Percentiles rank a stretch among this genome's conserved stretches.
phyloP scores from a whole-genome alignment of 2,113 vertebrate genomes.

The Mionectes macconnelli region DNA sequence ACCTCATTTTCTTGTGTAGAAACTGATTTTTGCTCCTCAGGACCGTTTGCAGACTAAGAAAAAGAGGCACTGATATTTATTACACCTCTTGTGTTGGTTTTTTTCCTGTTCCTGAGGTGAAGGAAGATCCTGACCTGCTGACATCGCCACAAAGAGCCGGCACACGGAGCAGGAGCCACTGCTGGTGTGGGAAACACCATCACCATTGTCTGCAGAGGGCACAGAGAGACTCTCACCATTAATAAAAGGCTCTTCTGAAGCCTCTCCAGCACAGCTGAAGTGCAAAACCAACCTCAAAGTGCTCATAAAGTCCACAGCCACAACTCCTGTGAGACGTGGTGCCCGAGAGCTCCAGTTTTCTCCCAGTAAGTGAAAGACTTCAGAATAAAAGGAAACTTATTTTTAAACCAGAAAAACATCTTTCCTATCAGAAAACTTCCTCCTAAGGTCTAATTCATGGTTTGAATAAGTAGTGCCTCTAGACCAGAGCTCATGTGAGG shows the following conservation, averaged over 20 bases:
- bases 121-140: fast-evolving
- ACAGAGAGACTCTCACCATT: background rate
- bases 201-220: background rate
- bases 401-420: background rate
- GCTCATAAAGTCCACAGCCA: fast-evolving
- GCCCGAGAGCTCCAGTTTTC: background rate
- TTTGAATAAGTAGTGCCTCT: background rate
- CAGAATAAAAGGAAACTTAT: background rate
- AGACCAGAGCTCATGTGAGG: fast-evolving
- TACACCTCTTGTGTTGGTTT: background rate
- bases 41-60: background rate
- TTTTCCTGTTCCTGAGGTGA: fast-evolving
- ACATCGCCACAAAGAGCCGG: fast-evolving
- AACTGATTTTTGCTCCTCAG: background rate
- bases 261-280: background rate
- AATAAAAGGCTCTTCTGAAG: background rate
- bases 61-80: background rate
- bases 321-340: fast-evolving
- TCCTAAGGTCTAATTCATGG: background rate
- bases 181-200: fast-evolving
- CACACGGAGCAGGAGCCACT: fast-evolving
- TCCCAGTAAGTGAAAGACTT: fast-evolving
- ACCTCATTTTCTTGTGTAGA: fast-evolving
- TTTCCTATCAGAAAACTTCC: background rate
- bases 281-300: background rate